phyloP scores from a whole-genome alignment of 2,888 invertebrate genomes.

The Nysson spinosus region DNA sequence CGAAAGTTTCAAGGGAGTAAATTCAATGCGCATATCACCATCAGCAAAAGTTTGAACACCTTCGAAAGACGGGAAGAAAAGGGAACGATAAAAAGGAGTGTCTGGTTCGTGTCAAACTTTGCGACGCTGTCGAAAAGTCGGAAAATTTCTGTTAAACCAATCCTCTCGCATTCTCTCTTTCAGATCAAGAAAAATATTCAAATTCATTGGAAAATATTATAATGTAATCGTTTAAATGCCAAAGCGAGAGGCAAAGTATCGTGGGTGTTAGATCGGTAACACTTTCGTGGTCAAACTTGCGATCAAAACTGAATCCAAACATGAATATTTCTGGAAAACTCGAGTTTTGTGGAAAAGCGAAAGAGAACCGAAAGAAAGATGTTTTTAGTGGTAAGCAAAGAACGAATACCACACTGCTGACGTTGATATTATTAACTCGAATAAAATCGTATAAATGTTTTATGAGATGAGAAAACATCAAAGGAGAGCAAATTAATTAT shows the following conservation, averaged over 20 bases:
- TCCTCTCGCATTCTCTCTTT: background rate
- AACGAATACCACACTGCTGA: no score
- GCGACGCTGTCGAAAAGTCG: background rate
- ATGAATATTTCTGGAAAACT: no score
- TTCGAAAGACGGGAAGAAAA: background rate
- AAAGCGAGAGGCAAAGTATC: background rate
- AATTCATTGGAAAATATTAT: background rate
- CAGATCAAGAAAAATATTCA: background rate
- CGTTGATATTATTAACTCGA: no score
- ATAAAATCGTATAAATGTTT: no score
- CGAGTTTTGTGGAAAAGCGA: no score
- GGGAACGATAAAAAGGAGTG: no score
- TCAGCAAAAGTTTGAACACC: no score
- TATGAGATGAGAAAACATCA: no score
- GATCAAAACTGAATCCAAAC: background rate
- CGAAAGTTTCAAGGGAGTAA: no score
- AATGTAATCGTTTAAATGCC: constrained; percentile 1
- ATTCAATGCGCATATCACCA: no score
- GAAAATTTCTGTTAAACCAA: constrained; percentile 10
- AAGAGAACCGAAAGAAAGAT: no score
- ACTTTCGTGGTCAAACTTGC: background rate
- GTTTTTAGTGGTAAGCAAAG: no score
- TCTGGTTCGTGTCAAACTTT: constrained; percentile 6
- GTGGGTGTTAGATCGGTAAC: background rate
- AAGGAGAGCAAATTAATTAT: constrained; percentile 29